Evolutionary conservation across 2,113 vertebrate genomes (phyloP), one percentile per base, ranked within the genome.

Genomic region (Phyllopteryx taeniolatus): DNA sequence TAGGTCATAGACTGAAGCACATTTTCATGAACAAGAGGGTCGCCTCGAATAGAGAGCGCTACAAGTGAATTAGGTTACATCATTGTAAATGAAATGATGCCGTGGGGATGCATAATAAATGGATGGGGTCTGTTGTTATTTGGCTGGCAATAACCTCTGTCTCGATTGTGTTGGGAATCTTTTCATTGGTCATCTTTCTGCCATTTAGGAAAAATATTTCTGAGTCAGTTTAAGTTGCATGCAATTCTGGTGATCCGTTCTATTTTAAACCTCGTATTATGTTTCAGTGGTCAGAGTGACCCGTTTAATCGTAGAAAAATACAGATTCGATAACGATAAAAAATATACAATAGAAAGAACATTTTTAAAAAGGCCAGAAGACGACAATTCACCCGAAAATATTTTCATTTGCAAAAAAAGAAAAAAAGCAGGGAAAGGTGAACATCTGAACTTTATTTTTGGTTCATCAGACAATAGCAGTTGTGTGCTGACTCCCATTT

Each of bases 1-100:
- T 86, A 77, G 87, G 86, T 86, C 85, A 84, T 51, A 72, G 65
- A 79, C 44, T 61, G 59, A 61, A 35, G 14, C 33, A 35, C 14
- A 61, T 61, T 61, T 61, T 35, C 14, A 61, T 22, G 14, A 19
- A 61, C 59, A 17, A 60, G 11, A 59, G 11, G 22, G 22, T 12
- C 4, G 56, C 20, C n/a, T 59, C 22, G 4, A 59, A 12, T 59
- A 12, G 56, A 59, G 22, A 0, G 12, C 14, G 31, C 56, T 31
- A 31, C 56, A 59, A 59, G 56, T 59, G 27, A 27, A 59, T 56
- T n/a, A n/a, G 8, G 5, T 56, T 56, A 56, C 53, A n/a, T 56
- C 53, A 56, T n/a, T n/a, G 20, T 8, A 56, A 56, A 56, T 56
- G 20, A 56, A 22, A 56, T 46, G 13, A 56, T 22, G 53, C 53